These are phyloP conservation scores for Eulemur coronatus DNA, from an alignment of 2,797 vertebrate genomes.

Conservation along the genomic window DNA sequence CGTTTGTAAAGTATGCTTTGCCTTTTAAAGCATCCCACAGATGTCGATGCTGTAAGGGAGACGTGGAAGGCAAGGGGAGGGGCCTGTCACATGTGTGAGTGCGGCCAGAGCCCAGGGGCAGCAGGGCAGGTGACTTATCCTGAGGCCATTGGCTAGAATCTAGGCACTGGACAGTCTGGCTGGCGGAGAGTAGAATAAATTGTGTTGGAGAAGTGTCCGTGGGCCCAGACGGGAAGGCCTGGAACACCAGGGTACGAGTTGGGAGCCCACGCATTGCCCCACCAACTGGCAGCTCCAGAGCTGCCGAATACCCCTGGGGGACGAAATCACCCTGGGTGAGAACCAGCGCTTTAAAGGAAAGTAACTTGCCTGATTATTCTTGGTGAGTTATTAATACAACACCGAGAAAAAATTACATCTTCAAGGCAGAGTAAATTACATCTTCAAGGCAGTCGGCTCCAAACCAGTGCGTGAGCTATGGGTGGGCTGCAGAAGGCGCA, in stretches of 20 bases:
- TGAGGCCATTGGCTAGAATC: neutral
- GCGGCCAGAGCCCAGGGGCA: neutral
- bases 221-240: neutral
- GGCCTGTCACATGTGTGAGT: neutral
- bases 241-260: neutral
- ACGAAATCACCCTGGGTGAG: neutral
- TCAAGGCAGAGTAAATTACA: neutral
- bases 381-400: neutral
- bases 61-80: neutral
- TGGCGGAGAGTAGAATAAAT: neutral
- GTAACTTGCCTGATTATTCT: neutral
- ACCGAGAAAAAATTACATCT: neutral
- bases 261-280: neutral
- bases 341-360: neutral
- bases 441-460: neutral
- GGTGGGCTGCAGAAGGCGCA: neutral
- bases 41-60: neutral
- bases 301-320: neutral
- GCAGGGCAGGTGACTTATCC: neutral
- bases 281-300: neutral
- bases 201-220: neutral
- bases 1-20: neutral
- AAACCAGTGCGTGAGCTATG: neutral
- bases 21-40: neutral
- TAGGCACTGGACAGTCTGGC: neutral